Evolutionary conservation across 1,140 invertebrate species (phyloP), one percentile per base, ranked within the genome.

Genomic region (Ips nitidus): DNA sequence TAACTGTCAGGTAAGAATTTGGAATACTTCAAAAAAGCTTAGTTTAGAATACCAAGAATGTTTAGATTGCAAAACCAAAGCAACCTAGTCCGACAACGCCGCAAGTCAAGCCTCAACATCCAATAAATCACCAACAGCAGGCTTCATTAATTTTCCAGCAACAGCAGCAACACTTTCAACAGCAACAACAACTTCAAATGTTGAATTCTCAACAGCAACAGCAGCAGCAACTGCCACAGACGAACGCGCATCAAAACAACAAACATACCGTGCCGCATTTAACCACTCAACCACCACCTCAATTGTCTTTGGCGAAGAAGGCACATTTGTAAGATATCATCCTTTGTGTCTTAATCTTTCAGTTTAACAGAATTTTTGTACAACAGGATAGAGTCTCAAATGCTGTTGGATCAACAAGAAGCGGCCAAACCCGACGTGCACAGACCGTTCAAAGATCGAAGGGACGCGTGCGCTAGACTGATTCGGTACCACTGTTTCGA

Each of bases 401-500:
- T 93, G 67, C 87, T 87, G 78, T 87, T 87, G 52, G 93, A 95
- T 83, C 92, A 94, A 81, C 86, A 87, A 74, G 89, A 87, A 67
- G 92, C 89, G 45, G 75, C 89, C 5, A 88, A 89, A 77, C 91
- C 93, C 4, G 92, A 95, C 79, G 88, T 88, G 42, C 87, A 89
- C 66, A 88, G 86, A 52, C 90, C 91, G 7, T 95, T 95, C 77
- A 80, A 81, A 70, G 85, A 86, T 73, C 88, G 87, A 73, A 84
- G 86, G 56, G 93, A 95, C 80, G 92, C 92, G 2, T 91, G 91
- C 64, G 89, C 92, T 76, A 82, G 92, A 56, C 81, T 95, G 7
- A 84, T 94, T 55, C 84, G 90, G 50, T 95, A 94, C 82, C 94
- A 95, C 81, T 91, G 93, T 61, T 89, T 89, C 74, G 86, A 91